These are phyloP conservation scores for Stomatorhinus walkeri DNA, from an alignment of 2,797 vertebrate genomes.

Conservation along the genomic window DNA sequence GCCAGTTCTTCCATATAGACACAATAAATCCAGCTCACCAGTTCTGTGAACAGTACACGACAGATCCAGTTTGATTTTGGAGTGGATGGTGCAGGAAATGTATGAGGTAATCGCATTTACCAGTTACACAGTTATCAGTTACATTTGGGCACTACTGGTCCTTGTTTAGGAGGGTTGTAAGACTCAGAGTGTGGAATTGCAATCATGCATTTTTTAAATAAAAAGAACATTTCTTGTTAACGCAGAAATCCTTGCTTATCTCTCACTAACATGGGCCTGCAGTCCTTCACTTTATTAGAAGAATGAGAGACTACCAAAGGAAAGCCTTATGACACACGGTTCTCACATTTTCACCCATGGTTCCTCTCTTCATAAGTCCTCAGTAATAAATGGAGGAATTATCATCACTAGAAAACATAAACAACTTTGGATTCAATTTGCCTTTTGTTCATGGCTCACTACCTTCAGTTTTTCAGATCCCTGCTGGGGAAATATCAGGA, in stretches of 20 bases:
- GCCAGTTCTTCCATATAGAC: neutral
- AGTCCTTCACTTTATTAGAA: neutral
- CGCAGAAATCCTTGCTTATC: neutral
- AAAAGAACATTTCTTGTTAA: slow-evolving; percentile 2
- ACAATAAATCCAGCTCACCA: neutral
- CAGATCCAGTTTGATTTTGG: neutral
- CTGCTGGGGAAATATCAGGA: slow-evolving; percentile 5
- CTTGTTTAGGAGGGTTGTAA: neutral
- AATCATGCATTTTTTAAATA: neutral
- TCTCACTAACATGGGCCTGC: neutral
- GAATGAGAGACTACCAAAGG: neutral
- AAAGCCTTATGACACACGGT: neutral
- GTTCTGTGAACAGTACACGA: neutral
- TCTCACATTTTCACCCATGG: neutral
- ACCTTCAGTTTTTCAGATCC: neutral
- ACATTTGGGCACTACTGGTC: neutral
- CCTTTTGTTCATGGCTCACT: slow-evolving; percentile 9
- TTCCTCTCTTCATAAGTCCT: neutral
- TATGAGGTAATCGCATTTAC: neutral
- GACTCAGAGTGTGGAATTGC: neutral
- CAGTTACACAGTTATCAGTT: neutral
- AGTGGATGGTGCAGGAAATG: neutral
- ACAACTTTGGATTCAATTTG: slow-evolving; percentile 3
- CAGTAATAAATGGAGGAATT: neutral
- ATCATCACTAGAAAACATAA: slow-evolving; percentile 2